A percentile compares a stretch with the other conserved stretches of the same genome.
These are phyloP conservation scores for Umimayanthus chanpuru DNA, from an alignment of 92 coral and sea anemone genomes.

Conservation along the genomic window DNA sequence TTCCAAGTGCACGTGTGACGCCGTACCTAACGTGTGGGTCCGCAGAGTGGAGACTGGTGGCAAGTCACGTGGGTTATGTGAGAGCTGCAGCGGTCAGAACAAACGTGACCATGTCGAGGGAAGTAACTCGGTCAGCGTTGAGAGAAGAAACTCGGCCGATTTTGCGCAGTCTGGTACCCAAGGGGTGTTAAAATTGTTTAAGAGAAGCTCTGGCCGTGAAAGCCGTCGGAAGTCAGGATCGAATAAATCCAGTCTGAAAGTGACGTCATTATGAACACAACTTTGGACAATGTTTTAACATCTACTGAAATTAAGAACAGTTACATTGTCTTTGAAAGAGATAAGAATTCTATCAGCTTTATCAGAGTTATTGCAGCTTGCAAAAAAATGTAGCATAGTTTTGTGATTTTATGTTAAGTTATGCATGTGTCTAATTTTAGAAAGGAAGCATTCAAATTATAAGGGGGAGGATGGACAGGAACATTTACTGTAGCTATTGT, in stretches of 20 bases:
- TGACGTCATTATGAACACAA: constrained; percentile 66
- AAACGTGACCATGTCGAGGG: constrained; percentile 28
- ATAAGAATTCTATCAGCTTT: not conserved
- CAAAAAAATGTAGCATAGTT: not conserved
- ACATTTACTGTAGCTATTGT: no score
- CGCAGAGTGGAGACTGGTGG: constrained; percentile 53
- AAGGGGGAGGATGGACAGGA: no score
- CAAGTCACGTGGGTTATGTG: constrained; percentile 51
- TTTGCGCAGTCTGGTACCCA: constrained; percentile 70
- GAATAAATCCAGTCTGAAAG: constrained; percentile 80
- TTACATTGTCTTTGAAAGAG: not conserved
- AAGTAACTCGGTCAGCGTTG: constrained; percentile 36
- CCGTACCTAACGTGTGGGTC: constrained; percentile 75
- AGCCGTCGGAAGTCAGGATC: constrained; percentile 61
- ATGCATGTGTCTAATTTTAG: constrained; percentile 7
- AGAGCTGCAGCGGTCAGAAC: constrained; percentile 47
- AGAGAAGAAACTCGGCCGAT: constrained; percentile 67
- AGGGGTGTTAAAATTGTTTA: constrained; percentile 58
- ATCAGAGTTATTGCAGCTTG: not conserved
- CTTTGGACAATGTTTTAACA: not conserved
- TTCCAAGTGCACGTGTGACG: constrained; percentile 71
- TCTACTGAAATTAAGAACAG: not conserved
- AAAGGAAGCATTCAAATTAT: not conserved
- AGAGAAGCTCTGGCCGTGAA: constrained; percentile 53
- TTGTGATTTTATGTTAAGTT: not conserved